Percentiles rank a stretch among this genome's conserved stretches.
phyloP scores from a whole-genome alignment of 2,888 invertebrate species.

The Steinernema scapterisci region DNA sequence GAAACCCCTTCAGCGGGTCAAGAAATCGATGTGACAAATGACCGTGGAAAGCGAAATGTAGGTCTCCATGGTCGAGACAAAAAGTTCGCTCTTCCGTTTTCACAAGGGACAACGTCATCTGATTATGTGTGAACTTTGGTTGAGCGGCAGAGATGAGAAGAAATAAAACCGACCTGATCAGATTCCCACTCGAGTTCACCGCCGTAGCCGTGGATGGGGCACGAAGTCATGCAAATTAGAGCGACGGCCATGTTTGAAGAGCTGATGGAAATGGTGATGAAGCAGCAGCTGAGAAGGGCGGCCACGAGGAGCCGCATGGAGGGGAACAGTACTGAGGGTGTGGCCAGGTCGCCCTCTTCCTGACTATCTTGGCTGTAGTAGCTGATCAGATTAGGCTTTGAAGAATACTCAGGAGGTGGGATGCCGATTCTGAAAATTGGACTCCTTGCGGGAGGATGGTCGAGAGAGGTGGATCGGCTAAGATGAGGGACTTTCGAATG shows the following conservation, averaged over 20 bases:
- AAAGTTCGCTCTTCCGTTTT: conserved; percentile 22
- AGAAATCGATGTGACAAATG: conserved; percentile 2
- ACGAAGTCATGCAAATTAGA: conserved; percentile 66
- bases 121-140: background rate
- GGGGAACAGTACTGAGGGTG: conserved; percentile 57
- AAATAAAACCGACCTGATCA: conserved; percentile 46
- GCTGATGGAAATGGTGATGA: conserved; percentile 60
- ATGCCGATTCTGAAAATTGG: conserved; percentile 54
- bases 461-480: conserved; percentile 32
- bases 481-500: background rate
- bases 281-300: conserved; percentile 63
- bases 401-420: conserved; percentile 21
- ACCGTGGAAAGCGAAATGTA: conserved; percentile 16
- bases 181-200: conserved; percentile 55
- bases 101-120: background rate
- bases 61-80: conserved; percentile 25
- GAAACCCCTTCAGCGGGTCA: background rate
- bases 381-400: conserved; percentile 18
- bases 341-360: conserved; percentile 35
- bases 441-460: conserved; percentile 53
- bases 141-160: background rate
- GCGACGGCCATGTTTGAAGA: conserved; percentile 64
- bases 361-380: background rate
- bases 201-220: conserved; percentile 62
- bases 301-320: conserved; percentile 64